Evolutionary conservation across 2,113 vertebrate species (phyloP).

Genomic region (Alligator sinensis): DNA sequence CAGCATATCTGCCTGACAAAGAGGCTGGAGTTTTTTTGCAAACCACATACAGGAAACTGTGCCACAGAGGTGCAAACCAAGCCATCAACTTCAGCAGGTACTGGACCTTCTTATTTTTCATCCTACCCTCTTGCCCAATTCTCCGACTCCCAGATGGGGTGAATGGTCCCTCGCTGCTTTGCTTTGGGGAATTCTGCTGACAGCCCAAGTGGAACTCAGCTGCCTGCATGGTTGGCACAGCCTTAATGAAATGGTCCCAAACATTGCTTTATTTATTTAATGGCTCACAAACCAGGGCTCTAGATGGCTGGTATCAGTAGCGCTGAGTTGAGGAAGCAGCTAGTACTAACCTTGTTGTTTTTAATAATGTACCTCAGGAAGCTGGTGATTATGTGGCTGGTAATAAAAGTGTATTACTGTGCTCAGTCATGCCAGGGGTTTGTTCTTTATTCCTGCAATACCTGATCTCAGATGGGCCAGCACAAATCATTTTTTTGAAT

Average conservation of each 20-base stretch:
- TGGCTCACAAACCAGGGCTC: neutral
- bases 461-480: neutral
- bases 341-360: neutral
- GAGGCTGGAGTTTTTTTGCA: neutral
- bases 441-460: constrained; percentile 17
- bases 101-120: neutral
- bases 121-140: neutral
- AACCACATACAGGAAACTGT: neutral
- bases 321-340: neutral
- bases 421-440: neutral
- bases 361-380: constrained; percentile 58
- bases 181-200: neutral
- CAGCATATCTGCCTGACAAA: neutral
- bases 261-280: neutral
- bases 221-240: neutral
- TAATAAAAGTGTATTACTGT: constrained; percentile 38
- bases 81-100: neutral
- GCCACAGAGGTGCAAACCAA: neutral
- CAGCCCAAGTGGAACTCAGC: neutral
- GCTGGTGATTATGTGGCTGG: constrained; percentile 8
- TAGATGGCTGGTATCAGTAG: neutral
- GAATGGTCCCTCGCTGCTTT: neutral
- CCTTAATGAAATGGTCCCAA: neutral
- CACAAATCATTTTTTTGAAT: constrained; percentile 43
- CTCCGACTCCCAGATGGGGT: neutral